A percentile compares a stretch with the other conserved stretches of the same genome.
Evolutionary conservation across 2,888 invertebrate species (phyloP).

Genomic region (Liopterus haemorrhoidalis): DNA sequence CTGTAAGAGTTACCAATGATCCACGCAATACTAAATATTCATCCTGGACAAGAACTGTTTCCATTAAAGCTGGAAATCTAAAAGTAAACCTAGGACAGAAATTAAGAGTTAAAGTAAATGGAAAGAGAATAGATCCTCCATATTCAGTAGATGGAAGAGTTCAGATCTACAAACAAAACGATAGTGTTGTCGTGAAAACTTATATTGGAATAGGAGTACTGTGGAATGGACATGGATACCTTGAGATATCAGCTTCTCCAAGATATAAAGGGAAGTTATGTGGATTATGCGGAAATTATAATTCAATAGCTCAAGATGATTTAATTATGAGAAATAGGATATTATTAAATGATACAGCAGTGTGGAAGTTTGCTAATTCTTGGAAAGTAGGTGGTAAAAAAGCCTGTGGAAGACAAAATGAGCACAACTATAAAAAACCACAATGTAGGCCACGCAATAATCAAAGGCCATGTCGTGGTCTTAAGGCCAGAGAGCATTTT

Average conservation of each 20-base stretch:
- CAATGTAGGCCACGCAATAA: constrained; percentile 47
- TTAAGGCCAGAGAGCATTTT: constrained; percentile 54
- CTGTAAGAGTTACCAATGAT: constrained; percentile 84
- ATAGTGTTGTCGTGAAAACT: constrained; percentile 61
- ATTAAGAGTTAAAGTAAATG: constrained; percentile 80
- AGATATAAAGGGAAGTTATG: constrained; percentile 71
- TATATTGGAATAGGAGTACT: constrained; percentile 74
- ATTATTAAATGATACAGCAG: constrained; percentile 57
- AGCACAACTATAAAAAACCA: constrained; percentile 43
- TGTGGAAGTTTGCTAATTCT: constrained; percentile 73
- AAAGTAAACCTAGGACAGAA: constrained; percentile 83
- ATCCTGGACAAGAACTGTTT: constrained; percentile 87
- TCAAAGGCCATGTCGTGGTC: constrained; percentile 37
- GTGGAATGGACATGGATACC: constrained; percentile 91
- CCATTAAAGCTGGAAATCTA: constrained; percentile 65
- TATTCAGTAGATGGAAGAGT: constrained; percentile 54
- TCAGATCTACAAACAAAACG: constrained; percentile 59
- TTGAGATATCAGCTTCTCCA: constrained; percentile 76
- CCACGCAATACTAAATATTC: constrained; percentile 73
- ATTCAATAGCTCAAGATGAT: constrained; percentile 80
- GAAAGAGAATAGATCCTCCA: constrained; percentile 66
- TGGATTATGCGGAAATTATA: constrained; percentile 93
- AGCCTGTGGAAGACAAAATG: constrained; percentile 57
- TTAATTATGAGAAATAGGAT: constrained; percentile 62
- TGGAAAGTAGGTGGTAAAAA: constrained; percentile 84